Evolutionary conservation across 2,113 vertebrate genomes (phyloP), one percentile per base, ranked within the genome.

Genomic region (Sakesphorus luctuosus): DNA sequence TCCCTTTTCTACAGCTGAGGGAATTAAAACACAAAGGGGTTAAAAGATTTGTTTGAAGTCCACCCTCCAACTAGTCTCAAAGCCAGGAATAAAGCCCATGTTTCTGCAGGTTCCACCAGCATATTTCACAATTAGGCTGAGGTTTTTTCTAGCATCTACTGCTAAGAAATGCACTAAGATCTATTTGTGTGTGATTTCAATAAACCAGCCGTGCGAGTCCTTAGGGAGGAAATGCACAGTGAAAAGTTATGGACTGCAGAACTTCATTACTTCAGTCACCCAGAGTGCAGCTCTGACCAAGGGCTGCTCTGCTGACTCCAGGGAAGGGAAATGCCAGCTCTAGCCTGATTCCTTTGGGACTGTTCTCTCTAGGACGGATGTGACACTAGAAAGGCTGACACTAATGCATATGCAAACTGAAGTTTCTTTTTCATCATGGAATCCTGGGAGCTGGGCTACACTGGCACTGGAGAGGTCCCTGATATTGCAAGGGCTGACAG

Each of bases 151-250:
- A 36, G 6, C 58, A 62, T 56, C 67, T 17, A 2, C 67, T 0
- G 0, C 78, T 66, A 43, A 77, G 74, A 91, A 95, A 43, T 33
- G 25, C 46, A 49, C 85, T 69, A 83, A 83, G 67, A 53, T 36
- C 62, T 65, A 3, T 69, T 69, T 85, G 94, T 61, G 49, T 49
- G 82, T 46, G 71, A 92, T 58, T 80, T 36, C 90, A 76, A 29
- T 73, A 90, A 85, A 52, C 14, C 71, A 89, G 87, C 52, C 8
- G 0, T 25, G 58, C 0, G 3, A 7, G 33, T 95, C 90, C 85
- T 46, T 6, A 5, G 90, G 71, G 89, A 93, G 95, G 92, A 94
- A 94, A 61, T 8, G 46, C 90, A n/a, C 82, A 15, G 78, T 53
- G 85, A 46, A 46, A 38, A 90, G 59, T 69, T 87, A 69, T 18